Evolutionary conservation across 2,113 vertebrate genomes (phyloP), one percentile per base, ranked within the genome.

Genomic region (Xyrauchen texanus): DNA sequence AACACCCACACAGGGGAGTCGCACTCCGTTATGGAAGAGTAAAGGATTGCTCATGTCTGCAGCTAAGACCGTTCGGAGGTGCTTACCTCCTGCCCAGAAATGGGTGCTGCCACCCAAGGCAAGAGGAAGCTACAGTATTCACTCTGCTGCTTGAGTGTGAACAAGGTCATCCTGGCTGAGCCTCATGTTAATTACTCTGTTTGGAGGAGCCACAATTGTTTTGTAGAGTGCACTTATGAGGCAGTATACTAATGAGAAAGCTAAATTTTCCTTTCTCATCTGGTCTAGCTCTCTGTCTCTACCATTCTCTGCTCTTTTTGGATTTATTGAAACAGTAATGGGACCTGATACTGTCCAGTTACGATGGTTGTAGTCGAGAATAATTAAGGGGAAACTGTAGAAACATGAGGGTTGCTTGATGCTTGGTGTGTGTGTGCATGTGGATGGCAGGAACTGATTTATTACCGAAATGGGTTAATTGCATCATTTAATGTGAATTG

Each of bases 41-140:
- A 83, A 86, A 83, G 73, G 81, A 85, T 74, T 78, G 74, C 84
- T 81, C 44, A 44, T 51, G 64, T 63, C 67, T 79, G 73, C 51
- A 16, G 58, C 82, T 79, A 45, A 81, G 76, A 72, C 67, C 47
- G n/a, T 69, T 67, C 64, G 57, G 67, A 81, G 47, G 62, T 64
- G 73, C 58, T 58, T 21, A 44, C 2, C 68, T 65, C 57, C 53
- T 79, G 68, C 21, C 60, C 79, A n/a, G 66, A 73, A 57, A 58
- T 42, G 63, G 70, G 44, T 49, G 44, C 65, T 46, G 44, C 11
- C 13, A 55, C 62, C 49, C 57, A 45, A 52, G 63, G 70, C 63
- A 9, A 74, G 11, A 49, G 70, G 55, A 77, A 68, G 68, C 55
- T 62, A 44, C 44, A 44, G 53, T 68, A 58, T 67, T 74, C 11